phyloP scores from a whole-genome alignment of 1,140 invertebrate genomes.

The Listronotus bonariensis region DNA sequence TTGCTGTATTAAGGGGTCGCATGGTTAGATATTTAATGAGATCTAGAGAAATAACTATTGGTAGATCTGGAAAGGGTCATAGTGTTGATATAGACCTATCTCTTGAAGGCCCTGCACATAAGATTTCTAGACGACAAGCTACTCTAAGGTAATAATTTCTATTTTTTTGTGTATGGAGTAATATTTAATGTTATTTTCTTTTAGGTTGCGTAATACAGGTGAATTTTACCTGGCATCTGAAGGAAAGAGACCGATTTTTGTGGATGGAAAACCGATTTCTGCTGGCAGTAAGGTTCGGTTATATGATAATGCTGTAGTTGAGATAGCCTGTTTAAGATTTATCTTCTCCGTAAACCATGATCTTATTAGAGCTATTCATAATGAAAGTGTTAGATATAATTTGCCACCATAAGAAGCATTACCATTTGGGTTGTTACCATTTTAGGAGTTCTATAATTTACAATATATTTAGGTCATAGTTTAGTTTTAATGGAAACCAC shows the following conservation, averaged over 20 bases:
- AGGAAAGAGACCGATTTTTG: conserved; percentile 92
- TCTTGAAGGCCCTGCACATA: conserved; percentile 86
- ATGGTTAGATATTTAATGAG: conserved; percentile 94
- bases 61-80: conserved; percentile 86
- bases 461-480: too few species aligned
- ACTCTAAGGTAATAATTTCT: conserved; percentile 59
- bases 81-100: conserved; percentile 93
- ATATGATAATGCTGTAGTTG: conserved; percentile 92
- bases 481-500: neutral
- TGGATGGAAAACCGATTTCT: conserved; percentile 89
- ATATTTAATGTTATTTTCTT: conserved; percentile 51
- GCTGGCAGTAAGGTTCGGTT: conserved; percentile 85
- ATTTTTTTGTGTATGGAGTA: neutral
- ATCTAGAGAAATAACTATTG: conserved; percentile 93
- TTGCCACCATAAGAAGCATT: conserved; percentile 37
- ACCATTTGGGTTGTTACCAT: neutral
- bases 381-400: conserved; percentile 52
- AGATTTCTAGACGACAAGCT: conserved; percentile 84
- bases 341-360: conserved; percentile 94
- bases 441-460: neutral
- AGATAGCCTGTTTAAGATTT: conserved; percentile 89
- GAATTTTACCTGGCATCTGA: conserved; percentile 95
- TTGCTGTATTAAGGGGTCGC: conserved; percentile 90
- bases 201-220: conserved; percentile 87
- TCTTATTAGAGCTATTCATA: conserved; percentile 65